Evolutionary conservation across 2,113 vertebrate species (phyloP).

Genomic region (Alectura lathami): DNA sequence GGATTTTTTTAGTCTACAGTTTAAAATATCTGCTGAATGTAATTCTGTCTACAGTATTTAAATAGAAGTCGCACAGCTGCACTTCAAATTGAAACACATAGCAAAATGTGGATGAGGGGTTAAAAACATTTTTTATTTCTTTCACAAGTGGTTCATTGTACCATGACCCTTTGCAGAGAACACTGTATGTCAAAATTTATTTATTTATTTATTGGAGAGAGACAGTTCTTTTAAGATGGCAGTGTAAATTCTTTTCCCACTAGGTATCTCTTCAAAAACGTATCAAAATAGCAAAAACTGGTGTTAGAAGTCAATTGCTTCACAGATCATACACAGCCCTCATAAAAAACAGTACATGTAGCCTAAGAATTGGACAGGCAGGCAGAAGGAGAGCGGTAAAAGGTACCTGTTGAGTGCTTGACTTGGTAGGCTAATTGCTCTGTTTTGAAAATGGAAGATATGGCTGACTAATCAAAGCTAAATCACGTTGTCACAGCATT

Average conservation of each 20-base stretch:
- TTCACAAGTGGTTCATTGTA: not conserved
- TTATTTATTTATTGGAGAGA: not conserved
- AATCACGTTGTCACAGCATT: conserved; percentile 15
- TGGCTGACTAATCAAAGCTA: conserved; percentile 9
- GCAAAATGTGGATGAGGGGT: not conserved
- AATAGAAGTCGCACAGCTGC: not conserved
- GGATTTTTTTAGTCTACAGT: not conserved
- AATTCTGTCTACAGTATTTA: not conserved
- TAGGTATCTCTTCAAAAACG: not conserved
- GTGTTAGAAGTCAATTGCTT: not conserved
- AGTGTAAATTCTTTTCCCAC: not conserved
- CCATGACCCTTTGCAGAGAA: not conserved
- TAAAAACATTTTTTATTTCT: not conserved
- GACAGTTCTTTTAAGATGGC: not conserved
- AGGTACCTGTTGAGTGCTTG: conserved; percentile 29
- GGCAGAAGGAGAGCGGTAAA: not conserved
- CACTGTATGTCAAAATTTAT: not conserved
- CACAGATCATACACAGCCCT: not conserved
- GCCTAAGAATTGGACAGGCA: not conserved
- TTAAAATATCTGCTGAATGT: not conserved
- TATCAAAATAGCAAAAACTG: not conserved
- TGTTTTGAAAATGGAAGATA: conserved; percentile 19
- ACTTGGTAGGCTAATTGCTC: conserved; percentile 17
- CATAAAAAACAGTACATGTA: not conserved
- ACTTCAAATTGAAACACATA: not conserved